phyloP scores from a whole-genome alignment of 2,113 vertebrate genomes.

The Equus przewalskii region DNA sequence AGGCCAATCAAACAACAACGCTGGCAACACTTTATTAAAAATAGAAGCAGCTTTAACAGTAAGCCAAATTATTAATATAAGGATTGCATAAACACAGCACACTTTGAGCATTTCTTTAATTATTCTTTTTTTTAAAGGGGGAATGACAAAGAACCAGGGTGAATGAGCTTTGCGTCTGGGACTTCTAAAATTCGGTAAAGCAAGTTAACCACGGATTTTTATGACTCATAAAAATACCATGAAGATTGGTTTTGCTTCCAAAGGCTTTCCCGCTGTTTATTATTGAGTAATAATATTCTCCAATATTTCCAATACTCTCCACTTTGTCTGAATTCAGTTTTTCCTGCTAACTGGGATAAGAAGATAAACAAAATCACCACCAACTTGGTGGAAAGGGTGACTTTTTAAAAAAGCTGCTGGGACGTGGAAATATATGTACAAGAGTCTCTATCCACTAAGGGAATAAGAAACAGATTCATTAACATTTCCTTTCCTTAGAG shows the following conservation, averaged over 20 bases:
- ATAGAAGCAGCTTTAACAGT: neutral
- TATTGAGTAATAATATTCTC: slow-evolving; percentile 72
- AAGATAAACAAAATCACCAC: neutral
- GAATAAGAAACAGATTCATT: neutral
- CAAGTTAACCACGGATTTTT: slow-evolving; percentile 77
- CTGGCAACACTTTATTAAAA: slow-evolving; percentile 56
- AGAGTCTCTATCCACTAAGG: no score
- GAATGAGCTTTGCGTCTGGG: slow-evolving; percentile 46
- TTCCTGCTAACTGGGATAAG: neutral
- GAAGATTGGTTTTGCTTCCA: slow-evolving; percentile 55
- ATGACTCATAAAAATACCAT: slow-evolving; percentile 66
- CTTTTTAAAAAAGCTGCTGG: neutral
- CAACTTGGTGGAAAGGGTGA: neutral
- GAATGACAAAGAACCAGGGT: slow-evolving; percentile 4
- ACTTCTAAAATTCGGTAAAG: slow-evolving; percentile 62
- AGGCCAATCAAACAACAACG: neutral
- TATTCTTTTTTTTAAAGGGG: neutral
- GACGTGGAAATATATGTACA: rapidly evolving
- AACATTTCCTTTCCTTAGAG: neutral
- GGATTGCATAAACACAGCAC: neutral
- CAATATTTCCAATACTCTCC: slow-evolving; percentile 45
- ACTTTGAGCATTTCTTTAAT: neutral
- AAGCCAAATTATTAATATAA: slow-evolving; percentile 30
- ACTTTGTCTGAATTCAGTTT: neutral
- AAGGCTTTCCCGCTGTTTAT: slow-evolving; percentile 62